These are phyloP conservation scores for Merops nubicus DNA, from an alignment of 2,113 vertebrate genomes.

Conservation along the genomic window DNA sequence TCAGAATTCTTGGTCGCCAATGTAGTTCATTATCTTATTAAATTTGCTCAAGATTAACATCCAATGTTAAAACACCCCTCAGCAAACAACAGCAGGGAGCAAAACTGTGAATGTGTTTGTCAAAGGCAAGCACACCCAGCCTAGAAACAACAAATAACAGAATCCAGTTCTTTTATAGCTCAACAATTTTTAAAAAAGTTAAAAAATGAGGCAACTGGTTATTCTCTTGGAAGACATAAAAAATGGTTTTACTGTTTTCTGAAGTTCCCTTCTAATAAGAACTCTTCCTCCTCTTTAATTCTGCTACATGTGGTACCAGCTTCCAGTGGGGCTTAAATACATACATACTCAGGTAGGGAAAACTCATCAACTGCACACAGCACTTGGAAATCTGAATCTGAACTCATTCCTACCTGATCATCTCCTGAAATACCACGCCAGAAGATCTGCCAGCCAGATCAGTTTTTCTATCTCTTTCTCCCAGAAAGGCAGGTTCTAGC, in stretches of 20 bases:
- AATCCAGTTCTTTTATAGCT: background rate
- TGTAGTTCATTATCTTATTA: background rate
- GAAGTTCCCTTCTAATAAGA: background rate
- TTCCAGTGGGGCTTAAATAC: background rate
- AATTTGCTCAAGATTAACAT: background rate
- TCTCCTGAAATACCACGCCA: background rate
- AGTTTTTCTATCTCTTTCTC: background rate
- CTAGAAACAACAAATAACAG: background rate
- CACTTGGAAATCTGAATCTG: background rate
- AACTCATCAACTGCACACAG: background rate
- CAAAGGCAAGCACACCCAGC: background rate
- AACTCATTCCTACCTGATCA: background rate
- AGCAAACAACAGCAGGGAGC: background rate
- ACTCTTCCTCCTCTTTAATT: background rate
- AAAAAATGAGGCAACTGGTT: background rate
- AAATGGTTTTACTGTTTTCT: background rate
- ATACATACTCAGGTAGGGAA: background rate
- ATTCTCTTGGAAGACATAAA: background rate
- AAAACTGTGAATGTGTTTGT: background rate
- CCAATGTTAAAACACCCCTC: background rate
- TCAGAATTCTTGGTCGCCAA: background rate
- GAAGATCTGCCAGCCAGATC: background rate
- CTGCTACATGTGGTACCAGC: background rate
- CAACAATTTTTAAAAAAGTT: background rate
- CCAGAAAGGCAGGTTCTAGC: background rate